Conservation (phyloP, 2,888 invertebrate genomes). For the Rhabditoides inermis region DNA sequence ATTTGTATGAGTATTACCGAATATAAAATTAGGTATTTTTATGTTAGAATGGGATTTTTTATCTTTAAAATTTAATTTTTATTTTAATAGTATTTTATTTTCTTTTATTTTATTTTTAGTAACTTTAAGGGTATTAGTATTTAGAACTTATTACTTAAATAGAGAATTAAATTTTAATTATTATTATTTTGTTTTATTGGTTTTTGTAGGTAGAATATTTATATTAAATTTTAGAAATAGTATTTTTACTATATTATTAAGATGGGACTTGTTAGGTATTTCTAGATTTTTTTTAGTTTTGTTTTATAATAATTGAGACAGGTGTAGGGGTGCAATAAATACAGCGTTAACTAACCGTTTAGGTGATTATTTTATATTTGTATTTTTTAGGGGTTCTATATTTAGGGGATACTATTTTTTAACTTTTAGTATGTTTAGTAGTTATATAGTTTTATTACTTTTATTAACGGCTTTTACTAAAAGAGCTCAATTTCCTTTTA, state of each 20-base stretch:
- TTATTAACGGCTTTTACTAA: constrained; percentile 65
- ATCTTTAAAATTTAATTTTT: constrained; percentile 33
- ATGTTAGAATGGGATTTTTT: constrained; percentile 31
- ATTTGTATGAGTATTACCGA: constrained; percentile 13
- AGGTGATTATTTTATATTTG: constrained; percentile 64
- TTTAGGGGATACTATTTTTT: constrained; percentile 56
- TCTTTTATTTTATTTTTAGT: constrained; percentile 37
- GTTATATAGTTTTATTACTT: constrained; percentile 53
- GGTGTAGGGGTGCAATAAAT: constrained; percentile 57
- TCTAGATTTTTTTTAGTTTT: constrained; percentile 30
- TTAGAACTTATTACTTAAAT: constrained; percentile 33
- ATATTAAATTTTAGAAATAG: constrained; percentile 32
- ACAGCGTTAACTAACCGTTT: constrained; percentile 69
- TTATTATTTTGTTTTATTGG: constrained; percentile 31
- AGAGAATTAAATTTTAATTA: constrained; percentile 34
- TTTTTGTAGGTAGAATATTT: constrained; percentile 35
- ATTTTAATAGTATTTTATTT: constrained; percentile 35
- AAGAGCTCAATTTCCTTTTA: constrained; percentile 75
- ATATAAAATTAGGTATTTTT: constrained; percentile 61
- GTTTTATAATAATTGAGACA: constrained; percentile 40
- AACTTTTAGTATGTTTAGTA: constrained; percentile 29
- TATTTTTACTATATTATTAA: constrained; percentile 28
- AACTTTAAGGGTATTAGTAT: constrained; percentile 28
- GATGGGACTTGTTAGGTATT: constrained; percentile 32
- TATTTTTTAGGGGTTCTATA: constrained; percentile 57